phyloP scores from a whole-genome alignment of 2,113 vertebrate genomes.

The Hemichromis elongatus region DNA sequence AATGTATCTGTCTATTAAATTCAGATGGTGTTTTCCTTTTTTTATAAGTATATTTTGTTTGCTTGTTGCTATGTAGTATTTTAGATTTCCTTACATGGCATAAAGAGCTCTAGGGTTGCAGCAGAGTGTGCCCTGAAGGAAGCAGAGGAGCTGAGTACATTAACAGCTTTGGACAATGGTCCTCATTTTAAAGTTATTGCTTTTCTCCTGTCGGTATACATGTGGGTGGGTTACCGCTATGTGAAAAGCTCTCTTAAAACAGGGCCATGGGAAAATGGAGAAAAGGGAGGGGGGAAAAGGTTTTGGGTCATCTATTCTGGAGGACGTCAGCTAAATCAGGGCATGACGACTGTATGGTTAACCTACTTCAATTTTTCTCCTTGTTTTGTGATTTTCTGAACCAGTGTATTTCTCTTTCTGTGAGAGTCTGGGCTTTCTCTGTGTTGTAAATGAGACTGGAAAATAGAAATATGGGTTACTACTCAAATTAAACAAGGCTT shows the following conservation, averaged over 20 bases:
- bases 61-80: neutral
- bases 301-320: constrained; percentile 75
- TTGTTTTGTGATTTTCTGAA: constrained; percentile 22
- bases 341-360: constrained; percentile 51
- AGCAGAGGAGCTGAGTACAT: neutral
- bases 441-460: neutral
- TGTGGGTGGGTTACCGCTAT: neutral
- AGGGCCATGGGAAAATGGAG: constrained; percentile 30
- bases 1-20: neutral
- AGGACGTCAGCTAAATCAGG: constrained; percentile 57
- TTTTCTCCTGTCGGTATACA: neutral
- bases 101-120: neutral
- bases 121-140: neutral
- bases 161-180: neutral
- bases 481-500: neutral
- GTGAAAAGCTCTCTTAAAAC: constrained; percentile 9
- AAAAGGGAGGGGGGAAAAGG: neutral
- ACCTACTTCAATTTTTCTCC: constrained; percentile 62
- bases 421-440: neutral
- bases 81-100: neutral
- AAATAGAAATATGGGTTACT: neutral
- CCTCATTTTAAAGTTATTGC: neutral
- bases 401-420: neutral
- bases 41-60: neutral
- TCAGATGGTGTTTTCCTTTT: neutral